Evolutionary conservation across 2,888 invertebrate species (phyloP).

Genomic region (Buathra laborator): DNA sequence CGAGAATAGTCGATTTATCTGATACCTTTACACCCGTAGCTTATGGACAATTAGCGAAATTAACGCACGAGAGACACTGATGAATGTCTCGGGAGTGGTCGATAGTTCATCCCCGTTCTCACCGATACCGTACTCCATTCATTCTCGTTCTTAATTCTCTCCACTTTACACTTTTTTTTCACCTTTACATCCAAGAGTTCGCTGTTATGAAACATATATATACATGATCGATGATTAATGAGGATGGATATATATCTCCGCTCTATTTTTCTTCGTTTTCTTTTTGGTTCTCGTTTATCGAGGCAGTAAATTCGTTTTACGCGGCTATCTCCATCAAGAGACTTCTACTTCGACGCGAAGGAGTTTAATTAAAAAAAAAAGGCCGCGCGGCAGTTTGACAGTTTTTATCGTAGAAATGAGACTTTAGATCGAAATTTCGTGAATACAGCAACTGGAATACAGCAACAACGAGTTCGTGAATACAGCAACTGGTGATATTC

Average conservation of each 20-base stretch:
- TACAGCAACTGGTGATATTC: too few relatives aligned
- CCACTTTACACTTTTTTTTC: conserved; percentile 7
- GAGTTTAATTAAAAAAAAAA: too few relatives aligned
- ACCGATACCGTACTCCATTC: conserved; percentile 58
- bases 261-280: neutral
- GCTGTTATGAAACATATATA: neutral
- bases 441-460: too few relatives aligned
- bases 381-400: too few relatives aligned
- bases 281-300: neutral
- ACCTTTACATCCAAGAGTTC: conserved; percentile 22
- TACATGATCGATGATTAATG: conserved; percentile 54
- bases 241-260: conserved; percentile 22
- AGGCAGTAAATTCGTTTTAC: neutral
- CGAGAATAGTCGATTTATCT: neutral
- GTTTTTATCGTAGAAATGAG: too few relatives aligned
- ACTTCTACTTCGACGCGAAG: too few relatives aligned
- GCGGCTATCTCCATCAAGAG: too few relatives aligned
- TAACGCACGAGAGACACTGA: conserved; percentile 75
- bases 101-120: conserved; percentile 37
- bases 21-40: neutral
- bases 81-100: conserved; percentile 69
- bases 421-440: too few relatives aligned
- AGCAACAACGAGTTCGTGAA: too few relatives aligned
- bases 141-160: conserved; percentile 49
- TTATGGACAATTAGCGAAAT: conserved; percentile 74